phyloP scores from a whole-genome alignment of 2,113 vertebrate species.

The Sardina pilchardus region DNA sequence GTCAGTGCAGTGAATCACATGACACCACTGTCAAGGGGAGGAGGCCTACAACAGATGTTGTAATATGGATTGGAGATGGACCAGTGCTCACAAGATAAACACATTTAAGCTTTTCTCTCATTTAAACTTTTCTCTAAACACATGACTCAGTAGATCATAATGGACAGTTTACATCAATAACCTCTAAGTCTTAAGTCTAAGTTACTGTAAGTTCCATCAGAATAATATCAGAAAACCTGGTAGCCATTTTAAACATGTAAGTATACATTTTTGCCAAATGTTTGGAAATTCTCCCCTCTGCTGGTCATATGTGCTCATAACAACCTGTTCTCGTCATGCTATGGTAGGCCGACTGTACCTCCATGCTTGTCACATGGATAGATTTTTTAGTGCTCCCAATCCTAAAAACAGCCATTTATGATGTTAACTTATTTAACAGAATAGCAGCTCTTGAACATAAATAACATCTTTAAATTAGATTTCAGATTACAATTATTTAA shows the following conservation, averaged over 20 bases:
- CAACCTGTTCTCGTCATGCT: not conserved
- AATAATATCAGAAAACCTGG: not conserved
- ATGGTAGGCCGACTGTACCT: too few relatives aligned
- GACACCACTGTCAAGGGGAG: not conserved
- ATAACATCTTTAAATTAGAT: too few relatives aligned
- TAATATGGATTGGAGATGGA: too few relatives aligned
- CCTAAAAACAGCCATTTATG: not conserved
- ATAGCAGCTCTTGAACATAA: too few relatives aligned
- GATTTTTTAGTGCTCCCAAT: not conserved
- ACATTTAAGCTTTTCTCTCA: too few relatives aligned
- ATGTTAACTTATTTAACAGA: not conserved
- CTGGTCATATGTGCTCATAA: not conserved
- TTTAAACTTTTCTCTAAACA: too few relatives aligned
- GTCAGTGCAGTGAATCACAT: too few relatives aligned
- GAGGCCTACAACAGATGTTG: too few relatives aligned
- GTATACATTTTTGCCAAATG: not conserved
- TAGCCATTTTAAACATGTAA: not conserved
- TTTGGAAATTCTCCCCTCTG: not conserved
- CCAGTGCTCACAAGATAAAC: too few relatives aligned
- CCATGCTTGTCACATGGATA: not conserved
- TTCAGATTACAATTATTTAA: too few relatives aligned
- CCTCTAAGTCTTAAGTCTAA: not conserved
- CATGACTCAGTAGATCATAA: too few relatives aligned
- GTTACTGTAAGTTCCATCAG: not conserved
- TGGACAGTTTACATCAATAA: too few relatives aligned